Percentiles rank a stretch among this genome's conserved stretches.
These are phyloP conservation scores for Augochlorella aurata DNA, from an alignment of 2,888 invertebrate species.

Conservation along the genomic window DNA sequence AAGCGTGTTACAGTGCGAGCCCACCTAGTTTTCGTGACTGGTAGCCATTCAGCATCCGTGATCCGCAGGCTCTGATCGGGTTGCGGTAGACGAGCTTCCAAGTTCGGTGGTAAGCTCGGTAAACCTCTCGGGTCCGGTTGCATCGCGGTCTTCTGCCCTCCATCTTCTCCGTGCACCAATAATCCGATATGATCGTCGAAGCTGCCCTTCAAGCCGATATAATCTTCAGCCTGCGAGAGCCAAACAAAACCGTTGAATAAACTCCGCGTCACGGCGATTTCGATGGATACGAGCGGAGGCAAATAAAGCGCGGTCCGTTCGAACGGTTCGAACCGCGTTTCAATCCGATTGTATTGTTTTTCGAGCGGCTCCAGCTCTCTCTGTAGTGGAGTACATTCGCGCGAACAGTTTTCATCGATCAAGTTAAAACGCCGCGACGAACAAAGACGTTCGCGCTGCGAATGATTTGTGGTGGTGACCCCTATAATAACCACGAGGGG, in stretches of 20 bases:
- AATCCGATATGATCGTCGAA: constrained; percentile 80
- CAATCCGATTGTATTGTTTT: neutral
- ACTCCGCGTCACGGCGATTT: neutral
- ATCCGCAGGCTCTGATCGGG: constrained; percentile 87
- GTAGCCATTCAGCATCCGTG: constrained; percentile 91
- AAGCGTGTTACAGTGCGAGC: constrained; percentile 19
- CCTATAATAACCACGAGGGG: neutral
- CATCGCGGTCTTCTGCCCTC: constrained; percentile 71
- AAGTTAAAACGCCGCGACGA: neutral
- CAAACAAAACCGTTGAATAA: constrained; percentile 28
- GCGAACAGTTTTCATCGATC: neutral
- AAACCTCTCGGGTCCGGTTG: constrained; percentile 77
- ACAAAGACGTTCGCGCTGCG: neutral
- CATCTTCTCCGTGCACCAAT: constrained; percentile 75
- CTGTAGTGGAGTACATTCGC: neutral
- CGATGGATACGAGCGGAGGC: neutral
- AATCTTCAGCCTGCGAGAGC: constrained; percentile 80
- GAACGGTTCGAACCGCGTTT: neutral
- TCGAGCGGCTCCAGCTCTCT: neutral
- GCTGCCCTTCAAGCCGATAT: constrained; percentile 81
- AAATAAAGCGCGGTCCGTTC: neutral
- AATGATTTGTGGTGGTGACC: too few species aligned
- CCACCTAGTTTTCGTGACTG: constrained; percentile 88
- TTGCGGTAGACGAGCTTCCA: constrained; percentile 83
- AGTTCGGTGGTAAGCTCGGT: constrained; percentile 77